Evolutionary conservation across 1,140 invertebrate species (phyloP), one percentile per base, ranked within the genome.

Genomic region (Heliconius hermathena): DNA sequence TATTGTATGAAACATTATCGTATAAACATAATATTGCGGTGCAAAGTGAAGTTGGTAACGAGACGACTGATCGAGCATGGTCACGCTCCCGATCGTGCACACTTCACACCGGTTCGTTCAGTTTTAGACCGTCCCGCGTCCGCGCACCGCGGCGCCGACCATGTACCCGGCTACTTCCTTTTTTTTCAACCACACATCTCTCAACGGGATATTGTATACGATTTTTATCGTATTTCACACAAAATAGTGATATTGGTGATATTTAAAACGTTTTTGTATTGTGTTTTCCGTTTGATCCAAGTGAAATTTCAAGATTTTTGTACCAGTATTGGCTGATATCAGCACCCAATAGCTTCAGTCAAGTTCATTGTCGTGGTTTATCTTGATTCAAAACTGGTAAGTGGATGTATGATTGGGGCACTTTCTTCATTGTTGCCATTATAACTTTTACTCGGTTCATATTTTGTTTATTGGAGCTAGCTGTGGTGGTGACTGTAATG

Each of bases 61-160:
- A 73, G 85, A 54, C 60, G 75, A 71, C 79, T 81, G 83, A 85
- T 88, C 83, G 83, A 79, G 84, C 81, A 81, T 78, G 81, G 89
- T 86, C 88, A 87, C 85, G 85, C 81, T 83, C 83, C 84, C 84
- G 78, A 82, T 77, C 80, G 80, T 66, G 71, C 73, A 54, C 74
- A 89, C 87, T 93, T 93, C 92, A 89, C 72, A 93, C 91, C 88
- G 88, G 92, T 93, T 89, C 82, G 92, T 86, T 93, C 92, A 92
- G 91, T 93, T 93, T 90, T 88, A 89, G 88, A 88, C 83, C 83
- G 86, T 82, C 77, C 85, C 83, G 88, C 88, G 90, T 88, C 81
- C 82, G 90, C 92, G 90, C 88, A 87, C 84, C 87, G 83, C 84
- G 77, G 81, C 86, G 83, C 83, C 76, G 70, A 74, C 73, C 75